Evolutionary conservation across 1,140 invertebrate genomes (phyloP), one percentile per base, ranked within the genome.

Genomic region (Bombus sibiricus): DNA sequence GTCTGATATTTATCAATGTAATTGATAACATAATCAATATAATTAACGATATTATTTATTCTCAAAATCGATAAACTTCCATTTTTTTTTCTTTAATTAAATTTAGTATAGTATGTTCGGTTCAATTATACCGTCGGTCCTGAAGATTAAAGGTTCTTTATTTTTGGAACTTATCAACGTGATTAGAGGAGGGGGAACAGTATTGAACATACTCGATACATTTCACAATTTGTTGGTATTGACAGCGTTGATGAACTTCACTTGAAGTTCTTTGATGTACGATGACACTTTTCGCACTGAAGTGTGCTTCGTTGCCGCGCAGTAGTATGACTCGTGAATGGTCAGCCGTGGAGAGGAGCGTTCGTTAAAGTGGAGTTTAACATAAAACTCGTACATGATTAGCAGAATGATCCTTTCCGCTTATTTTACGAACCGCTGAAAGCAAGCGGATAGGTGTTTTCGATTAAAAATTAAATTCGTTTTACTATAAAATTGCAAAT

Each of bases 251-350:
- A 37, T 15, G 25, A 28, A 57, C 13, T 59, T 28, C 53, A 59
- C 74, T 62, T 13, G 22, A 18, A 59, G 12, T 37, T 59, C 53
- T 76, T 76, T 76, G 25, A 62, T 59, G 12, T 59, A 34, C 18
- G 64, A 66, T 79, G 43, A 57, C 41, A 47, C 41, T 69, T 37
- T 47, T 69, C 32, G 8, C 43, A 25, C 10, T 22, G 41, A n/a
- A 80, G 64, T 13, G n/a, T 47, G 5, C 64, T 80, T 34, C 41
- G 12, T 80, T 64, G 8, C 53, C 3, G 1, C 18, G 25, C 64
- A 68, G 41, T 68, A 37, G n/a, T 80, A 22, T 6, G n/a, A 53
- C 8, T 32, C 13, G 77, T 68, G 25, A 80, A 53, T 80, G 62
- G 32, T 37, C 41, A 80, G 41, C n/a, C 64, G 9, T 5, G 6